Evolutionary conservation across 2,888 invertebrate species (phyloP).

Genomic region (Strigamia crassipes): DNA sequence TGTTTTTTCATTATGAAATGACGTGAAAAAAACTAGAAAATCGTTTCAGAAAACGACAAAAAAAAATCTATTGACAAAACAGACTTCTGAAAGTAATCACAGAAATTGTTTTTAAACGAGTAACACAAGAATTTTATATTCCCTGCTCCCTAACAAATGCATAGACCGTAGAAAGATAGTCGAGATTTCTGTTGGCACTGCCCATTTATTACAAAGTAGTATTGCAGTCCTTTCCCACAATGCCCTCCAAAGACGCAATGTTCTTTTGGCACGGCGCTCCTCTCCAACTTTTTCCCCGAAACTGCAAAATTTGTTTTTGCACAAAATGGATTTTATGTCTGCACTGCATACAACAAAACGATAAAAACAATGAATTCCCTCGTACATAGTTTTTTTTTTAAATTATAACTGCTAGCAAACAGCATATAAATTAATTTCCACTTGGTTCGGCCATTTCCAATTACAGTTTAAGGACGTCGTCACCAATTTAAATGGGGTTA

Average conservation of each 20-base stretch:
- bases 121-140: not conserved
- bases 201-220: slow-evolving; percentile 7
- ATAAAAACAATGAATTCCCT: not conserved
- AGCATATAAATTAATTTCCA: not conserved
- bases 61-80: no score
- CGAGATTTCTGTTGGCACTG: not conserved
- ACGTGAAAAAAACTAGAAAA: no score
- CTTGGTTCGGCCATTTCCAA: not conserved
- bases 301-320: not conserved
- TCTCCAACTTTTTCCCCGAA: not conserved
- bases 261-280: not conserved
- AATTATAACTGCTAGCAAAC: not conserved
- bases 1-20: no score
- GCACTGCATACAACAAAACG: no score
- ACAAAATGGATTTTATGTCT: no score
- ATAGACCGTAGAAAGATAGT: not conserved
- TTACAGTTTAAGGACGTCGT: not conserved
- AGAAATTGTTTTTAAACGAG: not conserved
- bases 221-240: slow-evolving; percentile 22
- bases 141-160: not conserved
- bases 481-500: not conserved
- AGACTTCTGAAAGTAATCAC: not conserved
- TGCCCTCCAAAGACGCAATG: slow-evolving; percentile 18
- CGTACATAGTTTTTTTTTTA: not conserved
- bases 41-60: no score